A percentile compares a stretch with the other conserved stretches of the same genome.
Conservation (phyloP, 2,888 invertebrate genomes). For the Idaea dimidiata region DNA sequence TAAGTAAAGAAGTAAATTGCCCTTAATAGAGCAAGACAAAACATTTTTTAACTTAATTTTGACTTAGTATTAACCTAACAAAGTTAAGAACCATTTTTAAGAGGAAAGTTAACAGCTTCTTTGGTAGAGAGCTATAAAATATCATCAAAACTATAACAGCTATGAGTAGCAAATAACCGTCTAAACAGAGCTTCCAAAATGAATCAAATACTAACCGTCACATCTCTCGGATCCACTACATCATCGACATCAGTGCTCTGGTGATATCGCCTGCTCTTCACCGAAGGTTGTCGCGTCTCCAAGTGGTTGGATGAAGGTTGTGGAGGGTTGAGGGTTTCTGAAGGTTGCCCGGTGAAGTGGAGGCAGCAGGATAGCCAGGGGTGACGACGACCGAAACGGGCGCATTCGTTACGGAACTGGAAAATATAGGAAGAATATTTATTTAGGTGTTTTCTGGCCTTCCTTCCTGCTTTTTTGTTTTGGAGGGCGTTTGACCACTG, state of each 20-base stretch:
- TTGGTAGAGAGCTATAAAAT: too few relatives aligned
- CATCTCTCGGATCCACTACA: slow-evolving; percentile 64
- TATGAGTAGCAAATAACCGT: not conserved
- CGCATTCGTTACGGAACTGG: slow-evolving; percentile 75
- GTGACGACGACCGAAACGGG: slow-evolving; percentile 63
- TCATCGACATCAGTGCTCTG: slow-evolving; percentile 63
- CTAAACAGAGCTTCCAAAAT: not conserved
- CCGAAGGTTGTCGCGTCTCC: slow-evolving; percentile 62
- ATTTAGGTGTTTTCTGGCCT: not conserved
- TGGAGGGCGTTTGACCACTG: too few relatives aligned
- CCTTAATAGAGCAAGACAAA: too few relatives aligned
- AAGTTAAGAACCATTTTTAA: too few relatives aligned
- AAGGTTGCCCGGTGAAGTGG: slow-evolving; percentile 50
- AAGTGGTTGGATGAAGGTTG: slow-evolving; percentile 60
- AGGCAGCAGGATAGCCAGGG: slow-evolving; percentile 73
- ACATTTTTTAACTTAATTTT: too few relatives aligned
- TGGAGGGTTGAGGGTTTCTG: slow-evolving; percentile 42
- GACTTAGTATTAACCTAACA: too few relatives aligned
- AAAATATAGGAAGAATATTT: not conserved
- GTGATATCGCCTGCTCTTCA: slow-evolving; percentile 66
- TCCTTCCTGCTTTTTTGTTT: too few relatives aligned
- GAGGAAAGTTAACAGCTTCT: too few relatives aligned
- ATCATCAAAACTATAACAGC: not conserved
- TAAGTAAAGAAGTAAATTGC: too few relatives aligned
- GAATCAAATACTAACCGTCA: slow-evolving; percentile 52